Evolutionary conservation across 1,140 invertebrate species (phyloP).

Genomic region (Cydia fagiglandana): DNA sequence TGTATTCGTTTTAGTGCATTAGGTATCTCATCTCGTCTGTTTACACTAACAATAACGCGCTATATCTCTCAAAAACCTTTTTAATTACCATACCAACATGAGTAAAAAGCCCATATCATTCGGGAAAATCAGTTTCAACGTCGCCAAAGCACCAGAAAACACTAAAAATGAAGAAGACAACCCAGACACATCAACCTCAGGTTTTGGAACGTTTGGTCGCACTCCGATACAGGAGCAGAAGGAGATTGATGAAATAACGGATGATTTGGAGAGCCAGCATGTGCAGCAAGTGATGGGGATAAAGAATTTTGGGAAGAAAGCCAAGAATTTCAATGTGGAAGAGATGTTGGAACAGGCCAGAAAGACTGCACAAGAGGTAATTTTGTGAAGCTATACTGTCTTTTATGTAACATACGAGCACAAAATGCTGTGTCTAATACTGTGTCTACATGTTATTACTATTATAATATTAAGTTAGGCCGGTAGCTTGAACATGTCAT

Average conservation of each 20-base stretch:
- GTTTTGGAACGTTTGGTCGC: slow-evolving; percentile 83
- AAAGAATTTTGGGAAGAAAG: slow-evolving; percentile 88
- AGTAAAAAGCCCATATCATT: slow-evolving; percentile 76
- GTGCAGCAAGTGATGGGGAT: slow-evolving; percentile 87
- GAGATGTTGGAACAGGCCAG: slow-evolving; percentile 79
- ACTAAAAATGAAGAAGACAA: slow-evolving; percentile 38
- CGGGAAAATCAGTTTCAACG: slow-evolving; percentile 72
- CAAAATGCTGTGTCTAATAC: no score
- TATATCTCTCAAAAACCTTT: neutral
- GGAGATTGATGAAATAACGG: slow-evolving; percentile 83
- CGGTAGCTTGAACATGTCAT: no score
- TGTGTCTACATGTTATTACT: no score
- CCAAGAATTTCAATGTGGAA: slow-evolving; percentile 86
- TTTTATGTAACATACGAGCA: no score
- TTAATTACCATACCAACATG: slow-evolving; percentile 51
- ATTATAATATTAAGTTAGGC: no score
- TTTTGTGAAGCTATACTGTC: no score
- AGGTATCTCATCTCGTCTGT: no score
- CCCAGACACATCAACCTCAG: slow-evolving; percentile 56
- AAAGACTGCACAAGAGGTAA: slow-evolving; percentile 71
- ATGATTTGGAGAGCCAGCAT: slow-evolving; percentile 84
- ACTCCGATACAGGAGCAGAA: slow-evolving; percentile 75
- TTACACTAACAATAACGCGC: no score
- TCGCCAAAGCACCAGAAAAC: slow-evolving; percentile 46
- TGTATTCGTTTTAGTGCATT: no score